phyloP scores from a whole-genome alignment of 2,888 invertebrate species.

The Alloscopus bannaensis region DNA sequence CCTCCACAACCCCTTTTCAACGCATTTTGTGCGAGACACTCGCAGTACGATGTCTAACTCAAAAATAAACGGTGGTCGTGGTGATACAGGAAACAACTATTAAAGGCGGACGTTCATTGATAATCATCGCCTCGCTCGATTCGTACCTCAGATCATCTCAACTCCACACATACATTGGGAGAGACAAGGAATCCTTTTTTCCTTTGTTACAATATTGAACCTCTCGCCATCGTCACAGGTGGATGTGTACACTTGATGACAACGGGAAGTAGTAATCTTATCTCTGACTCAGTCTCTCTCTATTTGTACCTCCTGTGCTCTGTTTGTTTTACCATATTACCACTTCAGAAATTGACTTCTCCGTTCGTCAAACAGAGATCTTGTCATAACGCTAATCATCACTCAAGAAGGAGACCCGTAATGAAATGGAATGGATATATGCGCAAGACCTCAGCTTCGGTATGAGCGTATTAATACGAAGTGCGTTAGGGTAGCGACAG shows the following conservation, averaged over 20 bases:
- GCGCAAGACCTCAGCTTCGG: too few species aligned
- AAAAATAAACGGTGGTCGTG: background rate
- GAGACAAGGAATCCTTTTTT: too few species aligned
- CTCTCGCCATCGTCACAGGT: too few species aligned
- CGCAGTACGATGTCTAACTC: background rate
- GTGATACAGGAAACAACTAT: slow-evolving; percentile 13
- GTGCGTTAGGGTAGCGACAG: too few species aligned
- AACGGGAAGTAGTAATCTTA: slow-evolving; percentile 31
- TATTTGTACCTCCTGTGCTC: too few species aligned
- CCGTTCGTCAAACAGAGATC: background rate
- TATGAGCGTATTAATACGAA: too few species aligned
- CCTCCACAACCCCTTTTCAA: too few species aligned
- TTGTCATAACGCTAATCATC: background rate
- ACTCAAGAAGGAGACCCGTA: too few species aligned
- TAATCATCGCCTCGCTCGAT: background rate
- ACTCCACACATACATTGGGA: background rate
- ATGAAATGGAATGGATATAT: too few species aligned
- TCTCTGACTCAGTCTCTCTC: too few species aligned
- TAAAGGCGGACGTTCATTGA: slow-evolving; percentile 17
- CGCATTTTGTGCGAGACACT: too few species aligned
- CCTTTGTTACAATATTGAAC: too few species aligned
- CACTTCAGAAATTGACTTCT: background rate
- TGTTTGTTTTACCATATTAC: slow-evolving; percentile 8
- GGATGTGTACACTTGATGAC: slow-evolving; percentile 9
- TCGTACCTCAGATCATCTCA: background rate